phyloP scores from a whole-genome alignment of 2,888 invertebrate species.

The Temnothorax rugatulus region DNA sequence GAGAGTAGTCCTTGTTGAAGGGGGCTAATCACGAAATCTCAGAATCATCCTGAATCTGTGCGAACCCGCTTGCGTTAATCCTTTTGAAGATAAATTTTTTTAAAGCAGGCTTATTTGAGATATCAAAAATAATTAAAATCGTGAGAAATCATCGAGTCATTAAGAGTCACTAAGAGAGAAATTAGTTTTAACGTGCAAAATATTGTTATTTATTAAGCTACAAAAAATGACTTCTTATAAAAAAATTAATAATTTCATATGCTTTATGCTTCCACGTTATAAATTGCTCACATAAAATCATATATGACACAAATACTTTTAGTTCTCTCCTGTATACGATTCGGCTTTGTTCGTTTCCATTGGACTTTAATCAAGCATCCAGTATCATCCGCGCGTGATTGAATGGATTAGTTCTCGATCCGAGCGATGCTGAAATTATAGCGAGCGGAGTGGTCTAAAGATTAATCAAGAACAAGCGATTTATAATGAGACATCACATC shows the following conservation, averaged over 20 bases:
- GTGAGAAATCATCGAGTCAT: background rate
- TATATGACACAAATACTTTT: background rate
- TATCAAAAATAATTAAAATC: background rate
- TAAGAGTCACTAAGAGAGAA: background rate
- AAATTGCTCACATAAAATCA: background rate
- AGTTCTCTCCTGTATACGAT: background rate
- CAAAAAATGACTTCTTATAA: background rate
- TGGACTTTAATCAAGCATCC: conserved; percentile 37
- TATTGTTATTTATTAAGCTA: background rate
- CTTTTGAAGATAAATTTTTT: conserved; percentile 12
- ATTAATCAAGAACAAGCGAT: conserved; percentile 51
- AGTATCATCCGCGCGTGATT: conserved; percentile 23
- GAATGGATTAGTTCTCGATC: conserved; percentile 39
- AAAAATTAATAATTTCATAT: background rate
- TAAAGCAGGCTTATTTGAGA: background rate
- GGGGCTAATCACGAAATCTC: conserved; percentile 49
- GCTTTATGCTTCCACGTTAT: background rate
- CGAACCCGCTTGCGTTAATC: background rate
- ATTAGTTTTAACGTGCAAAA: background rate
- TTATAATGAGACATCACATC: conserved; percentile 42
- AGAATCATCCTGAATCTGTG: conserved; percentile 30
- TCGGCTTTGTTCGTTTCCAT: conserved; percentile 31
- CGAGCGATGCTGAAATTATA: conserved; percentile 38
- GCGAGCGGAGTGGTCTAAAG: conserved; percentile 13
- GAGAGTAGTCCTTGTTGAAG: conserved; percentile 64